Percentiles rank a stretch among this genome's conserved stretches.
Conservation (phyloP, 2,888 invertebrate genomes). For the Dilophus febrilis region DNA sequence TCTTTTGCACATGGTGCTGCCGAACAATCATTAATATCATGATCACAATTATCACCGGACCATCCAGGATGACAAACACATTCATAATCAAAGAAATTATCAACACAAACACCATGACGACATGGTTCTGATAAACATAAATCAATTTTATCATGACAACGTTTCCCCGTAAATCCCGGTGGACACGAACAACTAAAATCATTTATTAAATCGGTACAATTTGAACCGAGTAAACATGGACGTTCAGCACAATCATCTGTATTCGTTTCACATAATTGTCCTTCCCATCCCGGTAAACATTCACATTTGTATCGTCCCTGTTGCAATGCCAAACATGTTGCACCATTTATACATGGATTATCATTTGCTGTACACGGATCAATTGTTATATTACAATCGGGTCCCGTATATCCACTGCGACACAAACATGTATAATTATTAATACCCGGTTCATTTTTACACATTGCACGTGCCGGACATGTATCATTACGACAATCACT, state of each 20-base stretch:
- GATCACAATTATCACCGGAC: conserved; percentile 71
- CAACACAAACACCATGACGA: conserved; percentile 83
- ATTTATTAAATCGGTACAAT: conserved; percentile 84
- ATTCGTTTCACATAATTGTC: conserved; percentile 84
- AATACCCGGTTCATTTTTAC: conserved; percentile 82
- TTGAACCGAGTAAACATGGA: conserved; percentile 77
- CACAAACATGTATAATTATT: conserved; percentile 87
- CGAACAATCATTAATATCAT: conserved; percentile 82
- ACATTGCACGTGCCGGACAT: conserved; percentile 92
- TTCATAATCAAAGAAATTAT: conserved; percentile 68
- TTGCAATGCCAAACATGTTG: conserved; percentile 72
- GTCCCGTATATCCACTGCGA: conserved; percentile 84
- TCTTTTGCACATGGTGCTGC: conserved; percentile 80
- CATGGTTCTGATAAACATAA: conserved; percentile 82
- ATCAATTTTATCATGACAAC: conserved; percentile 90
- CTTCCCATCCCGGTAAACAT: conserved; percentile 94
- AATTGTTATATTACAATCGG: conserved; percentile 79
- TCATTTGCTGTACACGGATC: conserved; percentile 80
- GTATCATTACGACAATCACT: conserved; percentile 78
- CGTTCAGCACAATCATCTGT: conserved; percentile 85
- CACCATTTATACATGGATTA: conserved; percentile 83
- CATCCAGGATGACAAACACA: conserved; percentile 89
- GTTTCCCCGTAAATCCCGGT: conserved; percentile 85
- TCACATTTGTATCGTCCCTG: conserved; percentile 90
- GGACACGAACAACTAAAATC: conserved; percentile 91